Percentiles rank a stretch among this genome's conserved stretches.
Conservation (phyloP, 1,140 invertebrate genomes). For the Drosophila busckii region DNA sequence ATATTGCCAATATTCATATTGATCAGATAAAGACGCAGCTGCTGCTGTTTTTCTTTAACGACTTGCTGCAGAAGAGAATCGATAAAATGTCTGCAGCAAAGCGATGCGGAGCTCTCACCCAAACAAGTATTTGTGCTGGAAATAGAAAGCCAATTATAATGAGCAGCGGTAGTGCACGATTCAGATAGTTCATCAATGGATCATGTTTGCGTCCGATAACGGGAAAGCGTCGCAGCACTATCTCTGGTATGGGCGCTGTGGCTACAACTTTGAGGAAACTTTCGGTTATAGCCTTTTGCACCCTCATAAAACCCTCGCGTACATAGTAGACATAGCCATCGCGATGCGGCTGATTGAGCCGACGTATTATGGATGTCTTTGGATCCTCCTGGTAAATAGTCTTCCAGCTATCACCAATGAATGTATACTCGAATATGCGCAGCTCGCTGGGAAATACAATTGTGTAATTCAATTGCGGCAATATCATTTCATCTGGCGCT, state of each 20-base stretch:
- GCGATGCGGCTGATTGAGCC: constrained; percentile 11
- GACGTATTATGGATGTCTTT: background rate
- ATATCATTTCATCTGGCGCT: accelerated
- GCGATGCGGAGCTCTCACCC: constrained; percentile 10
- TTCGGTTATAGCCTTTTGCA: constrained; percentile 46
- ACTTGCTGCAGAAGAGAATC: constrained; percentile 30
- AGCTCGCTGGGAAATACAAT: constrained; percentile 52
- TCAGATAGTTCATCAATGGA: constrained; percentile 7
- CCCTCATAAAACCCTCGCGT: constrained; percentile 46
- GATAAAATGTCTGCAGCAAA: background rate
- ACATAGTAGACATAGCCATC: constrained; percentile 46
- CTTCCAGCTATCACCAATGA: constrained; percentile 40
- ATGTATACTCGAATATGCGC: constrained; percentile 4
- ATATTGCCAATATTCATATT: constrained; percentile 56
- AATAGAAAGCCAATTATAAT: constrained; percentile 49
- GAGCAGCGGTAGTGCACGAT: constrained; percentile 22
- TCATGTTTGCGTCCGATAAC: constrained; percentile 26
- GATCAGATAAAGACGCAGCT: constrained; percentile 40
- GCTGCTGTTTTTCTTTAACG: constrained; percentile 34
- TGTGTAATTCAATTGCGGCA: constrained; percentile 29
- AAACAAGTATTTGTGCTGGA: constrained; percentile 43
- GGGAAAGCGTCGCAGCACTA: constrained; percentile 44
- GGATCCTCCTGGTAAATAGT: constrained; percentile 43
- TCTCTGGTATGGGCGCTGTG: background rate
- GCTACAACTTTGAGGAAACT: constrained; percentile 10